Conservation (phyloP, 2,797 vertebrate species). For the Syngnathus rostellatus region DNA sequence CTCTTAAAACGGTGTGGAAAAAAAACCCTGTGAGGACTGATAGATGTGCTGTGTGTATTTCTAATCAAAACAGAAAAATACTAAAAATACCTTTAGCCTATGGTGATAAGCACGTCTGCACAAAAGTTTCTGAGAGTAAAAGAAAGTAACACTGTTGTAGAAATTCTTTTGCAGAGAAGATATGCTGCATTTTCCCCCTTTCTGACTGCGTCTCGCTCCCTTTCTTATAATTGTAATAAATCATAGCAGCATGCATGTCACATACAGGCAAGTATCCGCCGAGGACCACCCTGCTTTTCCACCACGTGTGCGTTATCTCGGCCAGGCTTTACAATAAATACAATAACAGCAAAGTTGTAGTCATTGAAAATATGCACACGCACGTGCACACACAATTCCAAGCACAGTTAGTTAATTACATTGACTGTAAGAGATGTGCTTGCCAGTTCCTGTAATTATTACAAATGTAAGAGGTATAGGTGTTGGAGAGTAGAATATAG, state of each 20-base stretch:
- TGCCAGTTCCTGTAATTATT: conserved; percentile 34
- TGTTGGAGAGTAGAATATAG: background rate
- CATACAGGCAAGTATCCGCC: conserved; percentile 1
- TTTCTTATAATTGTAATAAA: background rate
- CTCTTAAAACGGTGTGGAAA: background rate
- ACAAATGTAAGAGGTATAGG: conserved; percentile 11
- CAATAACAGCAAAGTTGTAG: conserved; percentile 2
- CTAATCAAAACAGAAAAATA: background rate
- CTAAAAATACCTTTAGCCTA: background rate
- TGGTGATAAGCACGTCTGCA: background rate
- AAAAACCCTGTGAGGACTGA: too few relatives aligned
- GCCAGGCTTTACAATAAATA: conserved; percentile 7
- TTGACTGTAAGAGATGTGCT: conserved; percentile 26
- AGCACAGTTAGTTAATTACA: conserved; percentile 14
- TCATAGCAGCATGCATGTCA: conserved; percentile 1
- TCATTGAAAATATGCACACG: background rate
- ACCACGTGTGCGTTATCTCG: conserved; percentile 6
- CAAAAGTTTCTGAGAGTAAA: background rate
- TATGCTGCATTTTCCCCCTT: background rate
- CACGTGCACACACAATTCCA: background rate
- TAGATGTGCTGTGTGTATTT: background rate
- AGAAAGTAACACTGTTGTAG: background rate
- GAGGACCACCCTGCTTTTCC: conserved; percentile 2
- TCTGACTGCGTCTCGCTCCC: background rate
- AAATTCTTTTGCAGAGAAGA: too few relatives aligned